These are phyloP conservation scores for Tenebrosternarchus preto DNA, from an alignment of 2,113 vertebrate species.

Conservation along the genomic window DNA sequence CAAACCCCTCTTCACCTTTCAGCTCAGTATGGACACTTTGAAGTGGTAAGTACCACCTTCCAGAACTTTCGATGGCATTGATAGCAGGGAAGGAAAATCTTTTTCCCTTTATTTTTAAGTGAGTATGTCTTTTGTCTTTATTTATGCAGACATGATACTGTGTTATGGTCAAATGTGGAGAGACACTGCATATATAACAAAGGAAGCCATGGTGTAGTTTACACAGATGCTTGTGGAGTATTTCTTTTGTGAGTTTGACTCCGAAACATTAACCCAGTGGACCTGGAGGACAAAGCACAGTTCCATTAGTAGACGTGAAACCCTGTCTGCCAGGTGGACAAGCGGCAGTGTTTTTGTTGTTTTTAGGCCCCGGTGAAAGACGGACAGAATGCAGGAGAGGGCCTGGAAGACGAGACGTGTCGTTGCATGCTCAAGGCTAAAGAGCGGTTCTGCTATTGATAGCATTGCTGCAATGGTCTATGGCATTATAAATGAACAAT, in stretches of 20 bases:
- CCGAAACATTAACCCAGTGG: background rate
- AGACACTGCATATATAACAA: no score
- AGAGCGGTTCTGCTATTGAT: slow-evolving; percentile 29
- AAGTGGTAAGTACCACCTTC: slow-evolving; percentile 81
- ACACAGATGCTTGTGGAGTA: slow-evolving; percentile 4
- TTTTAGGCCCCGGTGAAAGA: slow-evolving; percentile 27
- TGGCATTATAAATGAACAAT: slow-evolving; percentile 50
- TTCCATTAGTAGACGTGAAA: background rate
- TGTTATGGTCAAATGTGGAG: no score
- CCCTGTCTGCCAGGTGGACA: slow-evolving; percentile 18
- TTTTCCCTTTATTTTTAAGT: no score
- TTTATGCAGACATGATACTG: no score
- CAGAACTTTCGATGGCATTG: background rate
- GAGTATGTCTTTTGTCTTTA: no score
- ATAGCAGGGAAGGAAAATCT: background rate
- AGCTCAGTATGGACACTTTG: slow-evolving; percentile 91
- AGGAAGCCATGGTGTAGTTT: background rate
- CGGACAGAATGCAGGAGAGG: background rate
- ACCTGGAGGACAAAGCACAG: background rate
- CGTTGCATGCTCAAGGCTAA: slow-evolving; percentile 31
- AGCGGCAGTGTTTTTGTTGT: background rate
- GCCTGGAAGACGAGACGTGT: slow-evolving; percentile 26
- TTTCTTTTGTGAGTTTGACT: background rate
- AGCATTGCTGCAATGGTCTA: slow-evolving; percentile 29
- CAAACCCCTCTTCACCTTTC: slow-evolving; percentile 95